These are phyloP conservation scores for Drosophila micromelanica DNA, from an alignment of 1,140 invertebrate genomes.

Conservation along the genomic window DNA sequence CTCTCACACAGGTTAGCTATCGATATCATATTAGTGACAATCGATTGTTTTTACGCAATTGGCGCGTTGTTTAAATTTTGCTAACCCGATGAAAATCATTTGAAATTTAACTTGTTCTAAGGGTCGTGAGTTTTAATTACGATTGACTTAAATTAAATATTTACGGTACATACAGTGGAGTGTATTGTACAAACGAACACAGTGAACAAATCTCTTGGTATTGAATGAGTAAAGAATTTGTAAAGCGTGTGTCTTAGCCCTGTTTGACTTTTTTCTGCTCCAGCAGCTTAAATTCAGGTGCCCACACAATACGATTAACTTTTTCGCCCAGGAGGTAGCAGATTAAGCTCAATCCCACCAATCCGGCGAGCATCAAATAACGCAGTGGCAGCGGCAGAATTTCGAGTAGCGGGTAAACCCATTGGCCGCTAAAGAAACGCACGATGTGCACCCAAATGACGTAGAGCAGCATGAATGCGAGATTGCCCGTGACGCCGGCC, in stretches of 20 bases:
- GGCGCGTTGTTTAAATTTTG: not conserved
- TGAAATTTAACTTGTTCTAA: not conserved
- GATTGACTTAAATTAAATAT: slow-evolving; percentile 8
- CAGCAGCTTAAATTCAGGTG: slow-evolving; percentile 61
- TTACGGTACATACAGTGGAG: slow-evolving; percentile 12
- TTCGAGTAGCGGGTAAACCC: slow-evolving; percentile 75
- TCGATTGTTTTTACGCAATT: not conserved
- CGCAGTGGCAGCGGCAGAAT: slow-evolving; percentile 60
- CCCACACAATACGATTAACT: slow-evolving; percentile 65
- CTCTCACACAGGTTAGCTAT: not conserved
- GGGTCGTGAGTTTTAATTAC: slow-evolving; percentile 5
- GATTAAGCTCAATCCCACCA: slow-evolving; percentile 65
- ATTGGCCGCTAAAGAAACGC: slow-evolving; percentile 67
- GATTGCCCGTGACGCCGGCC: slow-evolving; percentile 59
- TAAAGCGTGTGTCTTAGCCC: slow-evolving; percentile 12
- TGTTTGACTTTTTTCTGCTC: slow-evolving; percentile 50
- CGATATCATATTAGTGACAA: not conserved
- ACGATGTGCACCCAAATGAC: slow-evolving; percentile 79
- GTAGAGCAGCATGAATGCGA: slow-evolving; percentile 67
- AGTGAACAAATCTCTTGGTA: slow-evolving; percentile 14
- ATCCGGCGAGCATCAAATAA: slow-evolving; percentile 56
- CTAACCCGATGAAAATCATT: not conserved
- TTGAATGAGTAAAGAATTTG: slow-evolving; percentile 3
- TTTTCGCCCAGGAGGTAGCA: slow-evolving; percentile 70
- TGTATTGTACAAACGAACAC: slow-evolving; percentile 12